These are phyloP conservation scores for Paradisaea rubra DNA, from an alignment of 2,113 vertebrate species.

Conservation along the genomic window DNA sequence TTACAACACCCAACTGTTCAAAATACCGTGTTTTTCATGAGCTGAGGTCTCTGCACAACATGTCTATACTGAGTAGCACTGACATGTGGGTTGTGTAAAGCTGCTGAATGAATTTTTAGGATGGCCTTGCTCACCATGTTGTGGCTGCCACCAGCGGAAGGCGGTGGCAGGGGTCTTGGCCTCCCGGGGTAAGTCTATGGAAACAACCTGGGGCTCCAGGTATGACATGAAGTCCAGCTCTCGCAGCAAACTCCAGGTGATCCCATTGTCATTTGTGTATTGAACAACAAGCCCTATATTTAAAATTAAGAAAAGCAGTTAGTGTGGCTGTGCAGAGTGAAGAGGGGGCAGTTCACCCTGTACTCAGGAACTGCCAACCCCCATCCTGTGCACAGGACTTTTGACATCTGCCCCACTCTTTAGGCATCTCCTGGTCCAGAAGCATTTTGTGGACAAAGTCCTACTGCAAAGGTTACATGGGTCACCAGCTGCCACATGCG, in stretches of 20 bases:
- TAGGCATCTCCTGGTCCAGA: neutral
- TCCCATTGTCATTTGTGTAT: constrained; percentile 91
- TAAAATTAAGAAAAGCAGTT: constrained; percentile 15
- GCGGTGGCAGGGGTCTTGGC: constrained; percentile 89
- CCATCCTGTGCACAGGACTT: rapidly evolving
- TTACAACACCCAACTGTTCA: neutral
- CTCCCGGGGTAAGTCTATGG: constrained; percentile 86
- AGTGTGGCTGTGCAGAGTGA: neutral
- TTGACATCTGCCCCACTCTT: neutral
- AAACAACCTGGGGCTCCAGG: constrained; percentile 92
- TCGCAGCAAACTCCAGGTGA: constrained; percentile 88
- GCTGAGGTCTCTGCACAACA: neutral
- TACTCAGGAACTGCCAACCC: neutral
- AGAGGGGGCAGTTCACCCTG: neutral
- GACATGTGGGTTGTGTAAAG: neutral
- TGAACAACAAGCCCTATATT: constrained; percentile 88
- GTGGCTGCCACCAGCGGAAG: constrained; percentile 98
- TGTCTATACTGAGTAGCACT: neutral
- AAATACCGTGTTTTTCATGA: neutral
- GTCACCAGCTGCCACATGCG: neutral
- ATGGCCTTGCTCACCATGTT: constrained; percentile 75
- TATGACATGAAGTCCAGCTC: constrained; percentile 93
- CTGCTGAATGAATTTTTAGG: neutral
- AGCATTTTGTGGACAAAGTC: neutral
- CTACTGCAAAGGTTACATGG: neutral